Evolutionary conservation across 2,797 vertebrate genomes (phyloP).

Genomic region (Hypotaenidia okinawae): DNA sequence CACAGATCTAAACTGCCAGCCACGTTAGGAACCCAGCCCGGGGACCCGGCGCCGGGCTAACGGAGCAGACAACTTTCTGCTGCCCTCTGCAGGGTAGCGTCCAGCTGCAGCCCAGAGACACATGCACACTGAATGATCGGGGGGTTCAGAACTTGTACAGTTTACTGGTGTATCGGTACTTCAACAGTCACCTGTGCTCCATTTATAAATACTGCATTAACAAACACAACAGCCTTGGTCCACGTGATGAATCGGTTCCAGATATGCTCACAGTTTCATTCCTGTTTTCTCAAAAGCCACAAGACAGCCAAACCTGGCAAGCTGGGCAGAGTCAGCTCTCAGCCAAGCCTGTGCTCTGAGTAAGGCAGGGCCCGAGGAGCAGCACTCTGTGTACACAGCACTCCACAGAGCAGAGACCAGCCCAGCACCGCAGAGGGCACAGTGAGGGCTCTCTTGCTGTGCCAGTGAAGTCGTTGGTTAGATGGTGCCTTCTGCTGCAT

Average conservation of each 20-base stretch:
- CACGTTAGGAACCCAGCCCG: not conserved
- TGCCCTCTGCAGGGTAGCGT: constrained; percentile 54
- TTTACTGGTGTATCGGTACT: not conserved
- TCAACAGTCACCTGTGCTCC: not conserved
- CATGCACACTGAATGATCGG: too few species aligned
- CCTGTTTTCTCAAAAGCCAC: not conserved
- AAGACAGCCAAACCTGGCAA: not conserved
- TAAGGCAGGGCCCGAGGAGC: not conserved
- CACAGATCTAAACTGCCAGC: not conserved
- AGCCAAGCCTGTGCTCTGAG: not conserved
- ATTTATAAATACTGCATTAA: not conserved
- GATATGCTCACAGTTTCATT: not conserved
- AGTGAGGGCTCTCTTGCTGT: not conserved
- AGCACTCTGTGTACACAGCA: not conserved
- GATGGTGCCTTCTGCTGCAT: not conserved
- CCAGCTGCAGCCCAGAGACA: not conserved
- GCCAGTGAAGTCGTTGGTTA: not conserved
- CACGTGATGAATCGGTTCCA: not conserved
- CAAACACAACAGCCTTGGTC: not conserved
- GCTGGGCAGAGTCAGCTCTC: not conserved
- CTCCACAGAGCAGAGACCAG: not conserved
- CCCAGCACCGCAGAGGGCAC: not conserved
- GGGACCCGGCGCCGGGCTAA: not conserved
- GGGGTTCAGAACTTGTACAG: not conserved
- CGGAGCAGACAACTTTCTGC: not conserved